These are phyloP conservation scores for Ovis canadensis DNA, from an alignment of 2,113 vertebrate genomes.

Conservation along the genomic window DNA sequence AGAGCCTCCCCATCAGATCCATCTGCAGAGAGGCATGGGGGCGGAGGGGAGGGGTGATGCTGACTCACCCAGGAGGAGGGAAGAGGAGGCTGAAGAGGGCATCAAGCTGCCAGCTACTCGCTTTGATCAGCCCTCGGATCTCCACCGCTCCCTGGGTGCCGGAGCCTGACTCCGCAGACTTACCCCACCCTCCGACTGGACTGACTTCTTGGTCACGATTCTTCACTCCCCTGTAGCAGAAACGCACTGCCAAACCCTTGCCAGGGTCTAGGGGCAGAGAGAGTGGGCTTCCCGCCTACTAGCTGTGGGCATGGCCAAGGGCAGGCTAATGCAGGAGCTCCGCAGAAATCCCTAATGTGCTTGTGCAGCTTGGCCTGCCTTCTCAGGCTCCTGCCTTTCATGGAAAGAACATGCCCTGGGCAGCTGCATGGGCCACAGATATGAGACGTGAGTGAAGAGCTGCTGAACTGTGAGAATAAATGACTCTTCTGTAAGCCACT, in stretches of 20 bases:
- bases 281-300: neutral
- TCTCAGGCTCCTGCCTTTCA: neutral
- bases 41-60: neutral
- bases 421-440: neutral
- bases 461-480: no score
- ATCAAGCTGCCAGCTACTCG: no score
- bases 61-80: neutral
- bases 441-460: neutral
- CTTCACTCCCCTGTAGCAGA: neutral
- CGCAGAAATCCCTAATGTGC: neutral
- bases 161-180: neutral
- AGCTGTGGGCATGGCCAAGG: neutral
- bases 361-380: neutral
- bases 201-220: neutral
- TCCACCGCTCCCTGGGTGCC: neutral
- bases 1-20: neutral
- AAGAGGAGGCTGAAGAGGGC: neutral
- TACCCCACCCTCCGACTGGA: rapidly evolving
- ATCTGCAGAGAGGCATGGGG: no score
- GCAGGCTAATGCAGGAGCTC: neutral
- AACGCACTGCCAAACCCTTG: neutral
- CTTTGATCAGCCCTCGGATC: no score
- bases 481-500: neutral
- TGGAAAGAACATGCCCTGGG: neutral
- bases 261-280: neutral